These are phyloP conservation scores for Hermatobates lingyangjiaoensis DNA, from an alignment of 1,140 invertebrate genomes.

Conservation along the genomic window DNA sequence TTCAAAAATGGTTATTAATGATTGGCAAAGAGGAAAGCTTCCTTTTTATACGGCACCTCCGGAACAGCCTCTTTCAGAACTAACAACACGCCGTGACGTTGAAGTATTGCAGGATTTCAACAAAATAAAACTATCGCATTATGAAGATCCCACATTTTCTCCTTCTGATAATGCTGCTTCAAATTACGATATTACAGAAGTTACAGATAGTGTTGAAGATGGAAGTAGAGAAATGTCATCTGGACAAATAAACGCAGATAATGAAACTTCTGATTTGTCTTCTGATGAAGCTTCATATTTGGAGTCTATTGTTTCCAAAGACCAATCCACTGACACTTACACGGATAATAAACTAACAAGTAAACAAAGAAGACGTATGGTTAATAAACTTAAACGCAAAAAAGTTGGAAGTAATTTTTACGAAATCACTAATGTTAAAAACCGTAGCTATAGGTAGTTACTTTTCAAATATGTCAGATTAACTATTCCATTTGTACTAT, in stretches of 20 bases:
- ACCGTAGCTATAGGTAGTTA: constrained; percentile 33
- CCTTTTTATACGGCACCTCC: constrained; percentile 83
- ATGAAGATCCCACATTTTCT: too few relatives aligned
- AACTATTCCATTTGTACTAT: too few relatives aligned
- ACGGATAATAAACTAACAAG: constrained; percentile 33
- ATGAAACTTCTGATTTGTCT: constrained; percentile 4
- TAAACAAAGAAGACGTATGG: constrained; percentile 52
- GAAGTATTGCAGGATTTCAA: constrained; percentile 54
- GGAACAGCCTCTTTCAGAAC: constrained; percentile 25
- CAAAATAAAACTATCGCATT: constrained; percentile 67
- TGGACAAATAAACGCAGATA: constrained; percentile 17
- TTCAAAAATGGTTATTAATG: constrained; percentile 91
- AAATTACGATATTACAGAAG: constrained; percentile 34
- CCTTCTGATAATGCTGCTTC: constrained; percentile 43
- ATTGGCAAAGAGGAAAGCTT: constrained; percentile 94
- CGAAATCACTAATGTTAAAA: constrained; percentile 82
- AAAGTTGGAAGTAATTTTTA: constrained; percentile 89
- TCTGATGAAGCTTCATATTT: constrained; percentile 12
- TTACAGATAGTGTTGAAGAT: constrained; percentile 18
- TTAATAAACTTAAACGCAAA: constrained; percentile 54
- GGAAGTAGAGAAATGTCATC: constrained; percentile 18
- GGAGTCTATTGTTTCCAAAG: constrained; percentile 13
- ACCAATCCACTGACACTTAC: constrained; percentile 24
- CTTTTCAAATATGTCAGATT: too few relatives aligned
- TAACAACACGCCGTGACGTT: constrained; percentile 20